Evolutionary conservation across 2,888 invertebrate species (phyloP).

Genomic region (Drosophila mercatorum): DNA sequence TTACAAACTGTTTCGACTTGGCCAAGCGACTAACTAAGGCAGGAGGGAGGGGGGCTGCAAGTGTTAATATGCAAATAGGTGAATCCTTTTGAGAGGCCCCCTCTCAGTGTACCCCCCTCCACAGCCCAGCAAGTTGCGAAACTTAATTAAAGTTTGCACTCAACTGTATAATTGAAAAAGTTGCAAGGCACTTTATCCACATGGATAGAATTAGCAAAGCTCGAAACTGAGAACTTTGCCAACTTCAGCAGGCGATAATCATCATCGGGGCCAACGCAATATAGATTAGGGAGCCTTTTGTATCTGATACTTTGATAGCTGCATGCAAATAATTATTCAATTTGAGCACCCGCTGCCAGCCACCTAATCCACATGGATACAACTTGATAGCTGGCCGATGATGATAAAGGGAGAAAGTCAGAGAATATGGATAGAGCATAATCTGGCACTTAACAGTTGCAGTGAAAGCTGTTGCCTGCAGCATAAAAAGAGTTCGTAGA

Average conservation of each 20-base stretch:
- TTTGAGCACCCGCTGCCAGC: neutral
- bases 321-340: slow-evolving; percentile 4
- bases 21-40: neutral
- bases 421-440: neutral
- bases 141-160: slow-evolving; percentile 19
- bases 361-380: neutral
- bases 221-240: neutral
- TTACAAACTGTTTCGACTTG: slow-evolving; percentile 3
- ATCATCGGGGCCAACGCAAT: neutral
- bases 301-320: neutral
- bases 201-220: slow-evolving; percentile 8
- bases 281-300: neutral
- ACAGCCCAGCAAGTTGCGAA: neutral
- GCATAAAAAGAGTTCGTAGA: neutral
- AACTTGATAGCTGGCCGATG: too few species aligned
- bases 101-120: too few species aligned
- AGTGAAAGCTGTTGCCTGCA: neutral
- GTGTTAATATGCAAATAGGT: slow-evolving; percentile 10
- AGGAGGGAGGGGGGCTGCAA: neutral
- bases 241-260: neutral
- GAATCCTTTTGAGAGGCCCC: neutral
- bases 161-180: slow-evolving; percentile 11
- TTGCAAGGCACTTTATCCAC: slow-evolving; percentile 9
- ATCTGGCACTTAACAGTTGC: neutral
- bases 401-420: too few species aligned